These are phyloP conservation scores for Lepisosteus osseus DNA, from an alignment of 2,113 vertebrate species.

Conservation along the genomic window DNA sequence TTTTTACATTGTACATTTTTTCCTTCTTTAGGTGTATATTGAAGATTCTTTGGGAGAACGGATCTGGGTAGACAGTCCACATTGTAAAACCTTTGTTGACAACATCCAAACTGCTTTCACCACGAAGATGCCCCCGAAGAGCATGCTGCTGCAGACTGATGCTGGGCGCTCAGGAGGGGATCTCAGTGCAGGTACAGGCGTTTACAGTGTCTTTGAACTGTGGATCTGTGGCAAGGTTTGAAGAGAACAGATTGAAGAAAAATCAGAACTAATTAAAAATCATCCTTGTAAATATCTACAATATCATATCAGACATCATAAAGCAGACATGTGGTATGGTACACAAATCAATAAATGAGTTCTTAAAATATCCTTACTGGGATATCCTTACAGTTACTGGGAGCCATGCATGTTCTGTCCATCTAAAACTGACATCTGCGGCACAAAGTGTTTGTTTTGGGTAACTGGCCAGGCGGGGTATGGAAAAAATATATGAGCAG, in stretches of 20 bases:
- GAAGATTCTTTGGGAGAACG: slow-evolving; percentile 94
- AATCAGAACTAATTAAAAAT: too few species aligned
- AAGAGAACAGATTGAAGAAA: too few species aligned
- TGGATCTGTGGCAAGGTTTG: background rate
- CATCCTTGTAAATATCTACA: too few species aligned
- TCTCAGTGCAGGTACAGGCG: slow-evolving; percentile 81
- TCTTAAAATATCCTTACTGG: too few species aligned
- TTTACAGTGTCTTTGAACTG: background rate
- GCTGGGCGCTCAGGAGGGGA: slow-evolving; percentile 78
- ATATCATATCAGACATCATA: too few species aligned
- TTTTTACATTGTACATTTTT: background rate
- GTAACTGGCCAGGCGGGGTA: too few species aligned
- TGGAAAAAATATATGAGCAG: too few species aligned
- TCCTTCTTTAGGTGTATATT: slow-evolving; percentile 83
- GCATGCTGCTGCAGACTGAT: slow-evolving; percentile 87
- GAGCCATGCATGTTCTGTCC: too few species aligned
- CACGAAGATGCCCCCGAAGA: slow-evolving; percentile 94
- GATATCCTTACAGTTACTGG: too few species aligned
- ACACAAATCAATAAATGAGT: background rate
- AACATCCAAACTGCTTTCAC: slow-evolving; percentile 95
- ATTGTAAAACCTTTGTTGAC: slow-evolving; percentile 94
- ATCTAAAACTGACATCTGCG: too few species aligned
- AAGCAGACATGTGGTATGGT: background rate
- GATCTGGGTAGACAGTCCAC: slow-evolving; percentile 96
- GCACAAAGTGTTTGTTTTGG: too few species aligned